Base-by-base conservation (phyloP, 1,140 invertebrate species). In the Ceratoteleas bidentatus region DNA sequence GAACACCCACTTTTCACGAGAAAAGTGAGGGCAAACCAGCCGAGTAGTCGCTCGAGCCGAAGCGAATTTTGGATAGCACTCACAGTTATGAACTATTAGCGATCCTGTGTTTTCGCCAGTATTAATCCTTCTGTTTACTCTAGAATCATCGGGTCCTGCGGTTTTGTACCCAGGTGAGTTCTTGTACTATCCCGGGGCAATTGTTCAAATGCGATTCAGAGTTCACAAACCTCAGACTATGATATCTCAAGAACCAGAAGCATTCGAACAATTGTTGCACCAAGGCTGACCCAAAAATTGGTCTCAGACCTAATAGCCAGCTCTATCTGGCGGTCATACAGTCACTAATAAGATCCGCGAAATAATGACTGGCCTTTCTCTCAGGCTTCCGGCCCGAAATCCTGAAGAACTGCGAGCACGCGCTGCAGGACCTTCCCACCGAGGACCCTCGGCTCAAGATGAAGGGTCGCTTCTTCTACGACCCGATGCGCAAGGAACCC, bases 391-490 rank as follows among this genome's bases (percentile, higher is more conserved):
- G 87, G 43, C 89, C 89, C 13, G 91, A 92, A 84, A 89, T 92
- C 65, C 82, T 91, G 43, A 88, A 86, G 15, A 86, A 90, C 16
- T 91, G 91, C 57, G 90, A 91, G 68, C 84, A 85, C 15, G 91
- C 90, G 0, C 54, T 92, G 0, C 86, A 87, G 6, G 87, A 90
- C 15, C 83, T 92, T 33, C 90, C 90, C 5, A 49, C 81, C 0
- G 91, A 92, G 69, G 91, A 92, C 81, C 90, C 87, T 6, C 87
- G 91, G n/a, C 84, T 92, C 43, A 91, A 90, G 47, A 89, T 90
- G 87, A 91, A 87, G 14, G 91, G 91, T 5, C 86, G 91, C 36
- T 92, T 92, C 66, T 92, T 92, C 65, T 92, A 85, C 34, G 87
- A 91, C 57, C 86, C 89, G 10, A 49, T n/a, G 0, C 87, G 86